Base-by-base conservation (phyloP, 2,888 invertebrate genomes). In the Spilosoma lubricipeda region DNA sequence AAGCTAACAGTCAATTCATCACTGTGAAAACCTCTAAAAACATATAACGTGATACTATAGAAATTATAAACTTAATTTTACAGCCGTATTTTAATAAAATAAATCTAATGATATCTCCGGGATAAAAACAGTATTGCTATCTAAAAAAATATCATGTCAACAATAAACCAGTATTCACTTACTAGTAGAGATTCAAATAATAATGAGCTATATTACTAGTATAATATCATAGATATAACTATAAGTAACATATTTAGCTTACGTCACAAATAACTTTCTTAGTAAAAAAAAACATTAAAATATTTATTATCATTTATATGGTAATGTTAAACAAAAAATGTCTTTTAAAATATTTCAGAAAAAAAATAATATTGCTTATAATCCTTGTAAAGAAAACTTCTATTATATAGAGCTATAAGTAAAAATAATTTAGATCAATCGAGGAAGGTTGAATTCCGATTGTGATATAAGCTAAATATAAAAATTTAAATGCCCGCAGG, bases 21-120 rank as follows among this genome's bases (percentile, higher is more conserved):
- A 90, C 85, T 75, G 80, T 82, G 80, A 82, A 77, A 82, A 67
- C 71, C 67, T 85, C 84, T 90, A 89, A 88, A 89, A 91, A 88
- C 85, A 90, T 91, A 80, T 80, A 90, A 90, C 89, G 77, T 83
- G 73, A 75, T 77, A 86, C 82, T 80, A 90, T 92, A 92, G 88
- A 92, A 90, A 93, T 90, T 91, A 87, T 90, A 93, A 94, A 94
- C 92, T 91, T 92, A 93, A 93, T 88, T 77, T 71, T 76, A 88
- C 86, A 88, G 83, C 85, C 82, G 80, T 74, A 79, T 82, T 76
- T 74, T 66, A 84, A 72, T 67, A 73, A 77, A 83, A 76, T 39
- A 79, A 75, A 73, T 56, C 30, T 66, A 52, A 72, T 59, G 70
- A 65, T 45, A 74, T 71, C 48, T 77, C 78, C 78, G 70, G 84